These are phyloP conservation scores for Threskiornis aethiopicus DNA, from an alignment of 2,797 vertebrate genomes.

Conservation along the genomic window DNA sequence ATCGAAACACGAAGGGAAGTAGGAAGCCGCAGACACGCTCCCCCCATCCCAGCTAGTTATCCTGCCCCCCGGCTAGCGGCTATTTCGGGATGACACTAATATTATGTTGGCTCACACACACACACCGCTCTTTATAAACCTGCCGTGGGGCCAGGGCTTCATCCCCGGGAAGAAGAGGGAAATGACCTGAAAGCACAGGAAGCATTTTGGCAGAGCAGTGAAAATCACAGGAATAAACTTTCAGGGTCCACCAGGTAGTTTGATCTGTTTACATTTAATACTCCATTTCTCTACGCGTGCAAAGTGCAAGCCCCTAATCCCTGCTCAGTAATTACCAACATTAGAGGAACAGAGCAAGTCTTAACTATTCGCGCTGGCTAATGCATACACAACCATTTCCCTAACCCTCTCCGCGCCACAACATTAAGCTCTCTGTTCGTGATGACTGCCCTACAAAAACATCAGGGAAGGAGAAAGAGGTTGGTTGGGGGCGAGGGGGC, in stretches of 20 bases:
- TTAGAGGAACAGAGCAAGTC: conserved; percentile 1
- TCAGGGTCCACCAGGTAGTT: not conserved
- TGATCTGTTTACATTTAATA: conserved; percentile 35
- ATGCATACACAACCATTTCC: not conserved
- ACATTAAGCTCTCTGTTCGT: not conserved
- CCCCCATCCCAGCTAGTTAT: not conserved
- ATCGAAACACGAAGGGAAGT: accelerated
- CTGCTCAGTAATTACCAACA: conserved; percentile 30
- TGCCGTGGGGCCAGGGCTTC: accelerated
- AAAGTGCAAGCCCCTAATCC: not conserved
- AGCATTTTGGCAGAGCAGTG: accelerated
- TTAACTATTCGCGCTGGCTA: not conserved
- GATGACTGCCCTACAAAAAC: not conserved
- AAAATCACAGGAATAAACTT: not conserved
- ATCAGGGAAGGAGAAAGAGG: not conserved
- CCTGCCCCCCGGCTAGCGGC: not conserved
- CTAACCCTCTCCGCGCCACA: accelerated
- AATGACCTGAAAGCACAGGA: not conserved
- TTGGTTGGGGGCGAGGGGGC: conserved; percentile 3
- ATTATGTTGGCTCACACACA: not conserved
- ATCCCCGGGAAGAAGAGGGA: accelerated
- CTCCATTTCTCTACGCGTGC: not conserved
- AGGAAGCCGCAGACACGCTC: not conserved
- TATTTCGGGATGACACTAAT: not conserved
- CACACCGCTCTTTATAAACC: not conserved